Evolutionary conservation across 2,113 vertebrate genomes (phyloP).

Genomic region (Macquaria australasica): DNA sequence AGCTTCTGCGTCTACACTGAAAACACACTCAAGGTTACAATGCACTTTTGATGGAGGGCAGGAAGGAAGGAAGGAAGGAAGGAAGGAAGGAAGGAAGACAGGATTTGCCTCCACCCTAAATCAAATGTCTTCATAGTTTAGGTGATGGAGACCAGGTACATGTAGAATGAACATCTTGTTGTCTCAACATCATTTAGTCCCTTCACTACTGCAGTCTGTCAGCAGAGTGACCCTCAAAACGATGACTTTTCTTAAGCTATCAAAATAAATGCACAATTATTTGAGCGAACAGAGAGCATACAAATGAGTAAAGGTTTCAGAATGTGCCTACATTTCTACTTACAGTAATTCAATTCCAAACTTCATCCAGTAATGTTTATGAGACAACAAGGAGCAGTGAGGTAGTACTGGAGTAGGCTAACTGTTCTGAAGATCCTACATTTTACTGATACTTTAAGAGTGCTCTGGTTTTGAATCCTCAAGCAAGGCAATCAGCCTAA

Average conservation of each 20-base stretch:
- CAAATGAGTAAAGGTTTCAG: neutral
- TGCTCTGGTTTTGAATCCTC: neutral
- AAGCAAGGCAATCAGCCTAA: neutral
- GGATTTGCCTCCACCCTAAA: neutral
- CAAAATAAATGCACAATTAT: neutral
- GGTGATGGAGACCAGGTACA: too few relatives aligned
- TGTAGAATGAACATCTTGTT: too few relatives aligned
- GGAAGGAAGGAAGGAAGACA: neutral
- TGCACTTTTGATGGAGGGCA: constrained; percentile 20
- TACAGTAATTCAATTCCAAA: neutral
- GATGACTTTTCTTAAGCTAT: neutral
- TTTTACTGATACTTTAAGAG: neutral
- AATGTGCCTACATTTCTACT: neutral
- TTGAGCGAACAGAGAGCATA: neutral
- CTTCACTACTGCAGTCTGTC: neutral
- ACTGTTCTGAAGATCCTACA: neutral
- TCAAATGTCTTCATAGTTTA: neutral
- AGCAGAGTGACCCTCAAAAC: neutral
- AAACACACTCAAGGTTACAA: constrained; percentile 66
- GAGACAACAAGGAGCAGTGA: neutral
- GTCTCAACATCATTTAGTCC: too few relatives aligned
- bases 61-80: neutral
- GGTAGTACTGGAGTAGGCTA: neutral
- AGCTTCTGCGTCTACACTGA: constrained; percentile 27
- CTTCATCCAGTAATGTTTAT: neutral